Base-by-base conservation (phyloP, 2,113 vertebrate genomes). In the Silurus meridionalis region DNA sequence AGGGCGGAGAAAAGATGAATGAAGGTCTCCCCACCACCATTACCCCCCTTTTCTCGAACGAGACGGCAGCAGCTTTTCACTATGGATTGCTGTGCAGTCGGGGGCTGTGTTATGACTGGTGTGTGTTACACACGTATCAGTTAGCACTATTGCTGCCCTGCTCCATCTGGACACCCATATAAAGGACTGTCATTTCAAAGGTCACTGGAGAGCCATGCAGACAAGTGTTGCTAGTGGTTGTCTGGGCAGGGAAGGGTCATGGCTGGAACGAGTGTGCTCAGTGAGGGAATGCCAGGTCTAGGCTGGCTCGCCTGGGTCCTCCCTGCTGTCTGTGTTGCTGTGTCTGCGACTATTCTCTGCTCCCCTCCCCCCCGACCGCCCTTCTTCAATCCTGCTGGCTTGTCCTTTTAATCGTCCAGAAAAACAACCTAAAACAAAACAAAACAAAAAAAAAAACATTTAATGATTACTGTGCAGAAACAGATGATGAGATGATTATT, bases 181-280 rank as follows among this genome's bases (percentile, higher is more conserved):
- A 94, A 94, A 95, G 93, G 90, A 91, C 94, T 95, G 94, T 94
- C 95, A 95, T 93, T 92, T 94, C 91, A 95, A 95, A 95, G 93
- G 94, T 95, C 94, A 94, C 81, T 82, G 92, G 92, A 95, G 94
- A 95, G 93, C 90, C 92, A 90, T 94, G 89, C 92, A 93, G 93
- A 93, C 95, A 96, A 95, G 94, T 95, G 94, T 94, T 95, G 94
- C 93, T 92, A 92, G 93, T 90, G 91, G 91, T 92, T 89, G 91
- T 94, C 93, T 93, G 92, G 89, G 86, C 86, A 89, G 81, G 86
- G 81, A 89, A 89, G 86, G 88, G 86, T 89, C 83, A 72, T 37
- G 86, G 86, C 89, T 89, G 84, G 86, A 83, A 89, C 15, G 69
- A 89, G 85, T 81, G 81, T 85, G 82, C 77, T 89, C 69, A 84